Evolutionary conservation across 2,888 invertebrate species (phyloP).

Genomic region (Xylophagus ater): DNA sequence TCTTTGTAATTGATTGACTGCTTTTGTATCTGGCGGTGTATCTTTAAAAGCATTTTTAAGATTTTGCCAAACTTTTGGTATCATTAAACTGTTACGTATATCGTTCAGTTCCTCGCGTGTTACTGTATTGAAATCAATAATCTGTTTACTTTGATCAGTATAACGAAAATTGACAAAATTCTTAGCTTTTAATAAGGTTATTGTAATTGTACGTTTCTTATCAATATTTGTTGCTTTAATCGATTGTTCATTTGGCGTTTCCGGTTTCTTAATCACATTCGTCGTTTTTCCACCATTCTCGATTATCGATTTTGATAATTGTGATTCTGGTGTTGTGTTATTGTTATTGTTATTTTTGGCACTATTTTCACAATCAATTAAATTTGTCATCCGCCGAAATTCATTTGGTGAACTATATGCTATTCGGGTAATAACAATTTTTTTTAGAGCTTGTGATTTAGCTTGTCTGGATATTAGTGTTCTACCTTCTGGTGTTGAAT

Average conservation of each 20-base stretch:
- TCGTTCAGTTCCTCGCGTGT: slow-evolving; percentile 12
- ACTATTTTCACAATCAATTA: no score
- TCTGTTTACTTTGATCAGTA: slow-evolving; percentile 12
- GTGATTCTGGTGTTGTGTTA: no score
- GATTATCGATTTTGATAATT: no score
- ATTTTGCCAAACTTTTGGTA: slow-evolving; percentile 13
- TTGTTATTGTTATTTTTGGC: no score
- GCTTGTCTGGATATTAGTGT: slow-evolving; percentile 8
- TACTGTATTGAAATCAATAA: slow-evolving; percentile 13
- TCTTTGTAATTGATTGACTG: slow-evolving; percentile 8
- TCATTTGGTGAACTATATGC: no score
- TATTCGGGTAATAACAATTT: background rate
- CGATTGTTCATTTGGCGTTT: no score
- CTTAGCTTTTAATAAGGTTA: slow-evolving; percentile 12
- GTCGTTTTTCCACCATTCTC: no score
- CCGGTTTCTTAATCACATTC: no score
- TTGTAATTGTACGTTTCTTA: slow-evolving; percentile 13
- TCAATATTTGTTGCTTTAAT: no score
- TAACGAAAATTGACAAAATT: slow-evolving; percentile 12
- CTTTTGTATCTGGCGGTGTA: slow-evolving; percentile 12
- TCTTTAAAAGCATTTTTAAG: slow-evolving; percentile 11
- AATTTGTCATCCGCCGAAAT: no score
- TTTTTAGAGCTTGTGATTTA: slow-evolving; percentile 6
- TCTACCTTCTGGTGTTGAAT: background rate
- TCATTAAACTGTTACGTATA: slow-evolving; percentile 13